These are phyloP conservation scores for Plagodis dolabraria DNA, from an alignment of 2,888 invertebrate genomes.

Conservation along the genomic window DNA sequence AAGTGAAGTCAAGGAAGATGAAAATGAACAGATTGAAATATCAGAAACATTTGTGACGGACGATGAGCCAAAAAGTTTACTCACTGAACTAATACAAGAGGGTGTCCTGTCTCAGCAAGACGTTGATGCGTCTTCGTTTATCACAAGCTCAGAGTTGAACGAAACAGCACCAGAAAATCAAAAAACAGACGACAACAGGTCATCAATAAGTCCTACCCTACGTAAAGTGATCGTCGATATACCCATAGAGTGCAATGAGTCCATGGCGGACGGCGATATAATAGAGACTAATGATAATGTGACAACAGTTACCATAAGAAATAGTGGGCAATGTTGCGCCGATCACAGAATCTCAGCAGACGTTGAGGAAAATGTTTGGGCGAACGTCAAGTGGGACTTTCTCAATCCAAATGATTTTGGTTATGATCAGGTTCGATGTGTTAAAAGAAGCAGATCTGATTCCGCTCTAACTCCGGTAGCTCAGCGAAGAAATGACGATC, in stretches of 20 bases:
- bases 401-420: slow-evolving; percentile 77
- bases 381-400: slow-evolving; percentile 79
- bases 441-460: slow-evolving; percentile 77
- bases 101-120: slow-evolving; percentile 76
- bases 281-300: slow-evolving; percentile 70
- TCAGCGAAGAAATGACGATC: slow-evolving; percentile 70
- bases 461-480: slow-evolving; percentile 74
- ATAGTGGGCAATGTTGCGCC: slow-evolving; percentile 71
- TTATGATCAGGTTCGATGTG: slow-evolving; percentile 74
- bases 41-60: slow-evolving; percentile 52
- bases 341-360: slow-evolving; percentile 81
- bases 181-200: slow-evolving; percentile 68
- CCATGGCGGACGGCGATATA: slow-evolving; percentile 63
- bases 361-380: slow-evolving; percentile 77
- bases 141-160: slow-evolving; percentile 65
- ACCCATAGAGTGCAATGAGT: slow-evolving; percentile 70
- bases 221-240: slow-evolving; percentile 75
- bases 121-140: slow-evolving; percentile 71
- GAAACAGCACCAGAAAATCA: slow-evolving; percentile 56
- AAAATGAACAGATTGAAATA: slow-evolving; percentile 48
- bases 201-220: slow-evolving; percentile 61
- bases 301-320: slow-evolving; percentile 72
- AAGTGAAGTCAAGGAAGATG: slow-evolving; percentile 54
- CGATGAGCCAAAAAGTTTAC: slow-evolving; percentile 69
- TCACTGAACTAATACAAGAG: slow-evolving; percentile 76